Evolutionary conservation across 2,888 invertebrate genomes (phyloP).

Genomic region (Drosophila tanythrix): DNA sequence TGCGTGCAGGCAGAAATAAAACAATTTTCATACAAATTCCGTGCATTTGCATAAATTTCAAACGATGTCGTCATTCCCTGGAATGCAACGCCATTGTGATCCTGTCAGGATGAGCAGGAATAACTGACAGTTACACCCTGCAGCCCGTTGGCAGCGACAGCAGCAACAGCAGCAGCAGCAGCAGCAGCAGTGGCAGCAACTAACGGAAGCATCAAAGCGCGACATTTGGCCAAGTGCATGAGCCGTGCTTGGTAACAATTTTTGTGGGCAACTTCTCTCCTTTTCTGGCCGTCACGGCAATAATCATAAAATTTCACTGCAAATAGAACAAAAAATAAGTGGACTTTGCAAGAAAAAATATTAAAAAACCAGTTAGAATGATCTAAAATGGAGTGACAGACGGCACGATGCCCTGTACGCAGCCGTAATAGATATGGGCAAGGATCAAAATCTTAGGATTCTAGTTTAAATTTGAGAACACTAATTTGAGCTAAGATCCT

Average conservation of each 20-base stretch:
- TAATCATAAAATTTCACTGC: constrained; percentile 78
- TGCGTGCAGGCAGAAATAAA: constrained; percentile 65
- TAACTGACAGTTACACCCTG: constrained; percentile 20
- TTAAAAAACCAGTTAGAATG: constrained; percentile 3
- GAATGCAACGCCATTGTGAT: constrained; percentile 33
- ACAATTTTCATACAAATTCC: constrained; percentile 81
- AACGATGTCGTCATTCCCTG: constrained; percentile 48
- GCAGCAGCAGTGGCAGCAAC: constrained; percentile 14
- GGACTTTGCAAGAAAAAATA: constrained; percentile 1
- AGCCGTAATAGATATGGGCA: background rate
- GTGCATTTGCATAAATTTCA: constrained; percentile 80
- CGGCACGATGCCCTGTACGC: background rate
- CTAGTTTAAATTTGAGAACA: background rate
- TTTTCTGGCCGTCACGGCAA: constrained; percentile 44
- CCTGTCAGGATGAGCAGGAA: constrained; percentile 19
- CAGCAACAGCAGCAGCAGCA: constrained; percentile 3
- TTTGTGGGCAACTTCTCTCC: constrained; percentile 41
- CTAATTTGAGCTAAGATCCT: background rate
- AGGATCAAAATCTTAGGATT: background rate
- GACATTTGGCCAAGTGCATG: constrained; percentile 61
- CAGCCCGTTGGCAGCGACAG: background rate
- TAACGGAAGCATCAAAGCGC: constrained; percentile 71
- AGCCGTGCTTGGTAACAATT: constrained; percentile 38
- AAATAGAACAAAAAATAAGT: constrained; percentile 71
- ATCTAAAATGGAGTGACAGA: background rate